These are phyloP conservation scores for Columba livia DNA, from an alignment of 2,113 vertebrate species.

Conservation along the genomic window DNA sequence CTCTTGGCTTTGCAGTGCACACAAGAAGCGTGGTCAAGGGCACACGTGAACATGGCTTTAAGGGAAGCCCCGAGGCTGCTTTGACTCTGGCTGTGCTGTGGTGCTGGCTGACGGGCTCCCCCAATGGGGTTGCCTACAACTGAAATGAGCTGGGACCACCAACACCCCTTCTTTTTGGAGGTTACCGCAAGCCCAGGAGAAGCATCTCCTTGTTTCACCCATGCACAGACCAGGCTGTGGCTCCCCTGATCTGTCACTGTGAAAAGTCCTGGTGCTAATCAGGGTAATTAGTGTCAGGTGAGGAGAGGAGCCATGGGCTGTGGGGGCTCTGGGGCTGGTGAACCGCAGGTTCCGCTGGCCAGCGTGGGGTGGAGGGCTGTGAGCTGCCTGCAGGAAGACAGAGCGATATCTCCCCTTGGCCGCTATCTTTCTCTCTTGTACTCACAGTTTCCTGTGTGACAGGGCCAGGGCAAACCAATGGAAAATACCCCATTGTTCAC, in stretches of 20 bases:
- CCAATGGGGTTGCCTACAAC: accelerated
- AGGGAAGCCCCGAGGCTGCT: not conserved
- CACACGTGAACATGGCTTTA: not conserved
- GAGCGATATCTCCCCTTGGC: not conserved
- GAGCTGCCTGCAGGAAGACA: not conserved
- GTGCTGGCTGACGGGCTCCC: accelerated
- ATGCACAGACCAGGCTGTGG: accelerated
- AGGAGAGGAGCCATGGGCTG: not conserved
- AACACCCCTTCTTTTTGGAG: not conserved
- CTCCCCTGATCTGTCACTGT: accelerated
- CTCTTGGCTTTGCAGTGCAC: accelerated
- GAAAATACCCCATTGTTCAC: not conserved
- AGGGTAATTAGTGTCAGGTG: not conserved
- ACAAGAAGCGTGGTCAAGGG: accelerated
- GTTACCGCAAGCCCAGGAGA: accelerated
- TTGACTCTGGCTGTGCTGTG: accelerated
- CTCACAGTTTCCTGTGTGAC: not conserved
- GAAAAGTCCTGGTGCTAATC: not conserved
- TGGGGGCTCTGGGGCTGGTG: accelerated
- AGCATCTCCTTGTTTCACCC: not conserved
- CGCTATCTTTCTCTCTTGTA: not conserved
- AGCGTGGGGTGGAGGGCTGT: not conserved
- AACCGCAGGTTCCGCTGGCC: accelerated
- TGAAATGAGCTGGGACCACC: accelerated
- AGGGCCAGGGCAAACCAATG: not conserved